Base-by-base conservation (phyloP, 2,113 vertebrate genomes). In the Oreochromis niloticus region DNA sequence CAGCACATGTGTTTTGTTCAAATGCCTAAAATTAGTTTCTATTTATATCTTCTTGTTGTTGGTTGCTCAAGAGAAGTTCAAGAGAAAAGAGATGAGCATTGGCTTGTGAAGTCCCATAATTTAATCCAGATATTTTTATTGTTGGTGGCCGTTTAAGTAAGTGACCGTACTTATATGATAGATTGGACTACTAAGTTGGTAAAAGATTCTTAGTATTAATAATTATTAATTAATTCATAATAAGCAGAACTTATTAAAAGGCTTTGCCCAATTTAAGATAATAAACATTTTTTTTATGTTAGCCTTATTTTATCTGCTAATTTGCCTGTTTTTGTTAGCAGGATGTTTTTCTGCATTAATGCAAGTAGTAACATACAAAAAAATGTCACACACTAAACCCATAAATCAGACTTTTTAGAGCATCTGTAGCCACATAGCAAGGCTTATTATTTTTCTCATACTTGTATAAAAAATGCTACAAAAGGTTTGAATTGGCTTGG, bases 101-200 rank as follows among this genome's bases (percentile, higher is more conserved):
- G 41, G 14, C 8, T 48, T 48, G 8, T 73, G 43, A 8, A 12
- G 43, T 75, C 71, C 9, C 16, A 75, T 32, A 32, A 46, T 73
- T 46, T 0, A 50, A 30, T 30, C 43, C 9, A 11, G 1, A 30
- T 50, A 2, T 66, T 75, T 30, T 46, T 46, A 0, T 48, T 10
- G 9, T 39, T 39, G 19, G 34, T 66, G 34, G 34, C 19, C 11
- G 2, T 66, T 22, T 22, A 66, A 73, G 66, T 43, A 0, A 17
- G 8, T 46, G 1, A 73, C 13, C 5, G 5, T 46, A 46, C 3
- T 7, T 73, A 1, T 16, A 46, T 46, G 41, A 73, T 10, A 46
- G 41, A 46, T 46, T 43, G 11, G 66, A 43, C 4, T n/a, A 43
- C 36, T 16, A 43, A 71, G 36, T 71, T 24, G n/a, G 39, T 71